Base-by-base conservation (phyloP, 1,140 invertebrate species). In the Trialeurodes vaporariorum region DNA sequence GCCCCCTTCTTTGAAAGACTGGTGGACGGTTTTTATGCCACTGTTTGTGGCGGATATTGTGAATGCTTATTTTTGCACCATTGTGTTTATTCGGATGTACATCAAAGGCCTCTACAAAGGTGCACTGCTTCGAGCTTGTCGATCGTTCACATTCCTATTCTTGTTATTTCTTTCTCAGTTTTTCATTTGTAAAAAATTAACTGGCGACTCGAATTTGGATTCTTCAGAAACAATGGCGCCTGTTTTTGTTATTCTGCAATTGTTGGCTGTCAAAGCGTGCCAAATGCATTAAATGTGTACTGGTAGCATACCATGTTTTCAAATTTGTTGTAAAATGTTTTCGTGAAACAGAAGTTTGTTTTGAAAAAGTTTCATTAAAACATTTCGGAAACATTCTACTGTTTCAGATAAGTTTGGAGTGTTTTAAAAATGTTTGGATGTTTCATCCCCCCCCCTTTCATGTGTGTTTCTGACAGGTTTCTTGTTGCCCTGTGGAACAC, bases 141-240 rank as follows among this genome's bases (percentile, higher is more conserved):
- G 93, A 89, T 95, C 92, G 77, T 83, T 89, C 61, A 86, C 89
- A 69, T 89, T 92, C 73, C 78, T 97, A 27, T 83, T 90, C 17
- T 79, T 95, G 62, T 84, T 93, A 65, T 95, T 95, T 83, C 85
- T 94, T 34, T 96, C 96, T 76, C 94, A 98, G 77, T 90, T 94
- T 79, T 81, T 98, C 67, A 76, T 98, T 17, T 97, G 93, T 80
- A 87, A 90, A 77, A 96, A 94, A 79, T 78, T 97, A 24, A 85
- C 89, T 72, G 88, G 87, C 26, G 85, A 89, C 74, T 86, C 86
- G 65, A 84, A 82, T 21, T 84, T 94, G 61, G 91, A 93, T 74
- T 94, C 90, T 75, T 94, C 92, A 60, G 94, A 97, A 85, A 88
- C 97, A 17, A 86, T 96, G 77, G 89, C 92, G 64, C 94, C 94